Evolutionary conservation across 1,140 invertebrate genomes (phyloP).

Genomic region (Triops cancriformis): DNA sequence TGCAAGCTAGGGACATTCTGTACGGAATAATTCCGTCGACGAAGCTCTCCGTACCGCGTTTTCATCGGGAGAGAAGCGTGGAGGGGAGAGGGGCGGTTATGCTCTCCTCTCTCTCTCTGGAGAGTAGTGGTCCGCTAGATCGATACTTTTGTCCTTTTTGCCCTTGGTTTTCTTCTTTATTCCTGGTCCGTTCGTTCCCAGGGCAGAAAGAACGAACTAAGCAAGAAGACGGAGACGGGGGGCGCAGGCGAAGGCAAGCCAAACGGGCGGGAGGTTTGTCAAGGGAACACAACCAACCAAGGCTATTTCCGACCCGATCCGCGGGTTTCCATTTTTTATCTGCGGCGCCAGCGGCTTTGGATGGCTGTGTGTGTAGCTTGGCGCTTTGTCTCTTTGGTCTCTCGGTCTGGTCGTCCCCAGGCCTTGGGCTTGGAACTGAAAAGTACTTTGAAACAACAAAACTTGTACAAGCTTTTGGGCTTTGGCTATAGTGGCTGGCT

Average conservation of each 20-base stretch:
- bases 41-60: background rate
- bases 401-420: slow-evolving; percentile 11
- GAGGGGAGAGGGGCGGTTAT: background rate
- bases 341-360: slow-evolving; percentile 7
- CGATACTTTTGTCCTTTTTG: slow-evolving; percentile 14
- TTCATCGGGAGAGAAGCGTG: background rate
- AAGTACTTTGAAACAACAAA: slow-evolving; percentile 12
- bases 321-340: slow-evolving; percentile 6
- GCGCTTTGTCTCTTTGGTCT: slow-evolving; percentile 12
- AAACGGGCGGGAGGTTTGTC: slow-evolving; percentile 4
- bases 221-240: slow-evolving; percentile 8
- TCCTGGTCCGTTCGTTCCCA: slow-evolving; percentile 12
- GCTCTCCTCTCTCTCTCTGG: background rate
- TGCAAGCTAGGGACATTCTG: background rate
- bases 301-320: slow-evolving; percentile 9
- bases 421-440: slow-evolving; percentile 12
- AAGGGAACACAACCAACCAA: slow-evolving; percentile 7
- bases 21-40: background rate
- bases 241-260: background rate
- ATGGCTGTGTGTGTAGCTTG: slow-evolving; percentile 13
- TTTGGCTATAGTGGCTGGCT: slow-evolving; percentile 12
- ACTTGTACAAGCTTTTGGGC: slow-evolving; percentile 9
- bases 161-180: slow-evolving; percentile 14
- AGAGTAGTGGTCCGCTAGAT: slow-evolving; percentile 12
- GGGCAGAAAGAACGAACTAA: slow-evolving; percentile 10